Percentiles rank a stretch among this genome's conserved stretches.
phyloP scores from a whole-genome alignment of 2,113 vertebrate genomes.

The Protobothrops flavoviridis region DNA sequence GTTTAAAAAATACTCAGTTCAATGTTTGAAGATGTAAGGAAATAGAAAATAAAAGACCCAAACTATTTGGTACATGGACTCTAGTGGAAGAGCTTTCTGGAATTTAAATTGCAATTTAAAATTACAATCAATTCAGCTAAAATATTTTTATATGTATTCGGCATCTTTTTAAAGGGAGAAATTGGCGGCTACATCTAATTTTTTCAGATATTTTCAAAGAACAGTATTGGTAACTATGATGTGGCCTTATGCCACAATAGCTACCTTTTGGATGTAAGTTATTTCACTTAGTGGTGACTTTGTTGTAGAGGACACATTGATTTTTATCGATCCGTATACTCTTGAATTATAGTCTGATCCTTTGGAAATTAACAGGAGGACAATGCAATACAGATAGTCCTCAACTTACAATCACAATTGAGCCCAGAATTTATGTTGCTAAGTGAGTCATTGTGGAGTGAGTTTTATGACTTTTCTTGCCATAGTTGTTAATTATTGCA shows the following conservation, averaged over 20 bases:
- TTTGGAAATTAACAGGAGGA: background rate
- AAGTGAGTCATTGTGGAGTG: background rate
- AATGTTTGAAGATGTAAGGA: background rate
- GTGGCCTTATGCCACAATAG: background rate
- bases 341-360: background rate
- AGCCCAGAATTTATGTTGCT: background rate
- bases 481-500: background rate
- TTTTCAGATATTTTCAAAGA: background rate
- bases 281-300: background rate
- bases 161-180: background rate
- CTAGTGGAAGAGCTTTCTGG: background rate
- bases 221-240: background rate
- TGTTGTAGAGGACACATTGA: background rate
- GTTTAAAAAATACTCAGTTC: background rate
- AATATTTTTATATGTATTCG: background rate
- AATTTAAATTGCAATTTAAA: background rate
- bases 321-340: background rate
- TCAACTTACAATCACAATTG: background rate
- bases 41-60: background rate
- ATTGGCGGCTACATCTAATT: background rate
- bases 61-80: background rate
- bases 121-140: background rate
- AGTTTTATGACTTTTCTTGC: background rate
- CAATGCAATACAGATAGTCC: background rate
- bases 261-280: background rate